Base-by-base conservation (phyloP, 92 coral and sea anemone genomes). In the Heliopora coerulea region DNA sequence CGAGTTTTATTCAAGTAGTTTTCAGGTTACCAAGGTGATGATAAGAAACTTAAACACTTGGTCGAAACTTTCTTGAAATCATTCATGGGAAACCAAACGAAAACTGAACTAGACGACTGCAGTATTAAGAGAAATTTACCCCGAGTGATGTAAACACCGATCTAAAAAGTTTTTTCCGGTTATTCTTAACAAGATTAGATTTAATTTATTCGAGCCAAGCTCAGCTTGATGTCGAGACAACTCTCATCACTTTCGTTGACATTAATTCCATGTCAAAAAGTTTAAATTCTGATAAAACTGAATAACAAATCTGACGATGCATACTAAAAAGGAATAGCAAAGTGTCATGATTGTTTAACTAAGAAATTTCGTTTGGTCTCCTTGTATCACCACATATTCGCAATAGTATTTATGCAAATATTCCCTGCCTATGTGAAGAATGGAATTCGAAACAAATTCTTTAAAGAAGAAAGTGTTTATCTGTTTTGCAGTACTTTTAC, bases 11-110 rank as follows among this genome's bases (percentile, higher is more conserved):
- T 46, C 34, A 66, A 66, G 25, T 33, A 41, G 25, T 41, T 32
- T 46, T 66, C 57, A 41, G 2, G 57, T 66, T 24, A 18, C 73
- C 56, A 66, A 21, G 73, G 73, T 66, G 46, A 66, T 42, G 0
- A n/a, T 19, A 42, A 0, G 29, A 44, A 41, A 41, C 27, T 66
- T 10, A 66, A 66, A 27, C 73, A 66, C 25, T 66, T 66, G 73
- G 41, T 39, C 15, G 13, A 15, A 33, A 66, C 56, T 66, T 66
- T 63, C 48, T 23, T 11, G 50, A 42, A 66, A 41, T 10, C n/a
- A n/a, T n/a, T n/a, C n/a, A n/a, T n/a, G n/a, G n/a, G n/a, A n/a
- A n/a, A n/a, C n/a, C n/a, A n/a, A n/a, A n/a, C n/a, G n/a, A n/a
- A n/a, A n/a, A n/a, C n/a, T n/a, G n/a, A n/a, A n/a, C n/a, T n/a